Conservation (phyloP, 2,113 vertebrate species). For the Mesoclemmys tuberculata region DNA sequence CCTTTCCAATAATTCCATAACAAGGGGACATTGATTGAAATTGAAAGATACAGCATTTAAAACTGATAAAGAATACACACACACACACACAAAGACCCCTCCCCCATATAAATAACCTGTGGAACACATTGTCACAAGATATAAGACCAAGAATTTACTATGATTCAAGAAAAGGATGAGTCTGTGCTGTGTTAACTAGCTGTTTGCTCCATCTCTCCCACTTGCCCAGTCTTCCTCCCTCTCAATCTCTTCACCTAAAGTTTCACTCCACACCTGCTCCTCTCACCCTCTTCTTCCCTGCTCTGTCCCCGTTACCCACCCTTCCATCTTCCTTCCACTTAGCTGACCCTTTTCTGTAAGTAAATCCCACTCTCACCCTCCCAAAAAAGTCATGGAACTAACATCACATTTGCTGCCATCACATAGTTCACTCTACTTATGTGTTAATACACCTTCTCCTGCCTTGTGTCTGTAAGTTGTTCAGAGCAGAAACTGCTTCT, state of each 20-base stretch:
- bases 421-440: neutral
- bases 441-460: neutral
- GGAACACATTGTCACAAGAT: conserved; percentile 5
- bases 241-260: neutral
- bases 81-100: no score
- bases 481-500: neutral
- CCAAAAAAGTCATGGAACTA: neutral
- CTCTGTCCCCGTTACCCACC: neutral
- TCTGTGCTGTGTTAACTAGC: neutral
- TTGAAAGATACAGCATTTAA: conserved; percentile 42
- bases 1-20: conserved; percentile 29
- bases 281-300: neutral
- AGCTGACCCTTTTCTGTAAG: neutral
- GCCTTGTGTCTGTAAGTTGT: neutral
- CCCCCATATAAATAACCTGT: conserved; percentile 20
- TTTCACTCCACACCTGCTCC: neutral
- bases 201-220: neutral
- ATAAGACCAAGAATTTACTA: conserved; percentile 25
- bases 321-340: neutral
- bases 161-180: conserved; percentile 24
- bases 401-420: neutral
- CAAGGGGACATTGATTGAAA: conserved; percentile 37
- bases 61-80: conserved; percentile 39
- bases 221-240: neutral
- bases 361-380: neutral